phyloP scores from a whole-genome alignment of 2,113 vertebrate species.

The Chloropsis cyanopogon region DNA sequence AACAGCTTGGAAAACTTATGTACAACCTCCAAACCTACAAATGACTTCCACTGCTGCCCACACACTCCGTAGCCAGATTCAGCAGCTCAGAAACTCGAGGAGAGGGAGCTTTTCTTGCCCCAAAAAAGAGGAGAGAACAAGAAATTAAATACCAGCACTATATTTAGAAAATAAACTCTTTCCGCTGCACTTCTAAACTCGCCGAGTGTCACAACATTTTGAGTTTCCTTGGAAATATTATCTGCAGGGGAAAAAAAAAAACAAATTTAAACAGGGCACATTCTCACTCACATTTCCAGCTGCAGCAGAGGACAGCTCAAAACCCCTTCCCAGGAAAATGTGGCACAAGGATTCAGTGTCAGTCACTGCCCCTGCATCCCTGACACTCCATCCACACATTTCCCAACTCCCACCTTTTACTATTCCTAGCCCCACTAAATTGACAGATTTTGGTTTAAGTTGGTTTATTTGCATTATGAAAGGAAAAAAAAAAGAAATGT shows the following conservation, averaged over 20 bases:
- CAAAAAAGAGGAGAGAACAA: not conserved
- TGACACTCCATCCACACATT: not conserved
- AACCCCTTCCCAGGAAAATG: not conserved
- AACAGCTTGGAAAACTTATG: not conserved
- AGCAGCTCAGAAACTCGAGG: not conserved
- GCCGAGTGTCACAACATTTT: not conserved
- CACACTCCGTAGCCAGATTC: not conserved
- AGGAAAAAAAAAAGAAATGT: not conserved
- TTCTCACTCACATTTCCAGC: not conserved
- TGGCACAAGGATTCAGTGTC: not conserved
- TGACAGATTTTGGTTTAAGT: not conserved
- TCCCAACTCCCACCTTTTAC: not conserved
- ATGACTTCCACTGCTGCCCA: not conserved
- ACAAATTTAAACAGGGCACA: not conserved
- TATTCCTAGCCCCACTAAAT: not conserved
- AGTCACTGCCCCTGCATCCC: not conserved
- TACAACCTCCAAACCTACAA: not conserved
- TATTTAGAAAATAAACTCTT: conserved; percentile 25
- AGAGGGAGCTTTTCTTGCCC: not conserved
- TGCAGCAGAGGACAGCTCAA: not conserved
- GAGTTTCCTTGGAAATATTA: not conserved
- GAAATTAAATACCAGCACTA: conserved; percentile 24
- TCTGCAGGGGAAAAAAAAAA: not conserved
- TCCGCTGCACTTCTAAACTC: not conserved
- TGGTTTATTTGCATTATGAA: not conserved